These are phyloP conservation scores for Phaenicophaeus curvirostris DNA, from an alignment of 2,797 vertebrate genomes.

Conservation along the genomic window DNA sequence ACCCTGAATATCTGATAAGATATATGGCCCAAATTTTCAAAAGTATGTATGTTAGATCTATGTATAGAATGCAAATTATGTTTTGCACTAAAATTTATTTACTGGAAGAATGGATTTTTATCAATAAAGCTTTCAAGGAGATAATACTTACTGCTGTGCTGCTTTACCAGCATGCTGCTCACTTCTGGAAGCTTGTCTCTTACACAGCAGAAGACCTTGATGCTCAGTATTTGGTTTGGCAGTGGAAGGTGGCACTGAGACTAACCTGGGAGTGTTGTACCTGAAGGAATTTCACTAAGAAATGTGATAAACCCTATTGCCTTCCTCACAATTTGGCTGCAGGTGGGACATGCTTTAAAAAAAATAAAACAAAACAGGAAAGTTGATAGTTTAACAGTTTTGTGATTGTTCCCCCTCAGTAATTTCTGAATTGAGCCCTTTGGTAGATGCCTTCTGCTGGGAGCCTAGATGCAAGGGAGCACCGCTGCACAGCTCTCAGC, in stretches of 20 bases:
- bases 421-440: not conserved
- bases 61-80: not conserved
- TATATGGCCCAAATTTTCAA: not conserved
- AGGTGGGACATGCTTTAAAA: not conserved
- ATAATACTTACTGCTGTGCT: not conserved
- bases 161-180: not conserved
- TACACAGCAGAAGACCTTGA: not conserved
- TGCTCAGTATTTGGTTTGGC: not conserved
- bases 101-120: not conserved
- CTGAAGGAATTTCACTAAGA: not conserved
- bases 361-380: accelerated
- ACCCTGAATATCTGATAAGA: constrained; percentile 13
- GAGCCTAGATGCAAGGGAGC: not conserved
- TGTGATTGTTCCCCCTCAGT: not conserved
- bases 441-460: not conserved
- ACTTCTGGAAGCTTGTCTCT: not conserved
- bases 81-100: not conserved
- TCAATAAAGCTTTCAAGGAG: not conserved
- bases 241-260: not conserved
- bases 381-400: not conserved
- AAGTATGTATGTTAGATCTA: not conserved
- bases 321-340: not conserved
- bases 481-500: not conserved
- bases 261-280: not conserved
- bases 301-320: not conserved